phyloP scores from a whole-genome alignment of 2,113 vertebrate species.

The Tachuris rubrigastra region DNA sequence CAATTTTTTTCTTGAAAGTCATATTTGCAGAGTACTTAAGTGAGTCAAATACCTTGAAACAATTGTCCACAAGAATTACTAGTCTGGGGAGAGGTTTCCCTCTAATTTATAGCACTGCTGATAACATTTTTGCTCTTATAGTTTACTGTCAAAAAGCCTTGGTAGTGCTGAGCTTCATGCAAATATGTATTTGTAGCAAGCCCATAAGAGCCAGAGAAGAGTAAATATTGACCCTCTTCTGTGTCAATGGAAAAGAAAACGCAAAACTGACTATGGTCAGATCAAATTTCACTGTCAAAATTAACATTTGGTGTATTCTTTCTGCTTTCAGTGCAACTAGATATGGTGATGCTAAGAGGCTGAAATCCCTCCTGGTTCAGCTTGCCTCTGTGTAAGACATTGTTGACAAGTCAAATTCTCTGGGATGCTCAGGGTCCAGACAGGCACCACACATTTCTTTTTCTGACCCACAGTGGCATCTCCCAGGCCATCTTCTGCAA shows the following conservation, averaged over 20 bases:
- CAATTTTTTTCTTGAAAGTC: not conserved
- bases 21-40: not conserved
- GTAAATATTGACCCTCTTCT: not conserved
- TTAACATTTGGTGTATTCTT: not conserved
- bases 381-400: not conserved
- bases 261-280: not conserved
- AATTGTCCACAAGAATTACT: not conserved
- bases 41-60: not conserved
- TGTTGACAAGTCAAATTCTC: not conserved
- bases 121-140: not conserved
- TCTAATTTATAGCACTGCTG: not conserved
- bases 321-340: not conserved
- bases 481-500: not conserved
- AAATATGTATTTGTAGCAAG: not conserved
- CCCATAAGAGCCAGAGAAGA: not conserved
- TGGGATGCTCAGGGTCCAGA: not conserved
- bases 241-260: conserved; percentile 10
- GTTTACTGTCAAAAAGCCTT: not conserved
- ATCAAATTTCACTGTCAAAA: not conserved
- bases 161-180: not conserved
- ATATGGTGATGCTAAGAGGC: not conserved
- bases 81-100: not conserved
- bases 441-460: not conserved
- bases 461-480: not conserved
- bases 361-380: not conserved